Evolutionary conservation across 2,888 invertebrate genomes (phyloP).

Genomic region (Callyntrura guangdongensis): DNA sequence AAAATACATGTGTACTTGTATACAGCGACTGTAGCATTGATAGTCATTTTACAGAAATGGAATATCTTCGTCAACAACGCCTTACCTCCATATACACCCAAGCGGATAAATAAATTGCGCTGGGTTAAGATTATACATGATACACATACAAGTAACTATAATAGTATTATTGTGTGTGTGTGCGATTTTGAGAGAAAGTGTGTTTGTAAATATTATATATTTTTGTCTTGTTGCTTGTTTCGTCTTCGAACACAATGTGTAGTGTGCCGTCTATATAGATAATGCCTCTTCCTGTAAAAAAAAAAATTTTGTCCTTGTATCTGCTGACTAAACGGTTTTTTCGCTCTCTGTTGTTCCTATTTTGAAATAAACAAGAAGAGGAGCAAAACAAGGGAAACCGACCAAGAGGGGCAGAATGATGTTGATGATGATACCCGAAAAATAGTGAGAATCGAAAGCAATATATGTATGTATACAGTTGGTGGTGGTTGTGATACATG

Average conservation of each 20-base stretch:
- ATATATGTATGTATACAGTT: background rate
- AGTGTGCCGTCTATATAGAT: background rate
- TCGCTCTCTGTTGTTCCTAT: background rate
- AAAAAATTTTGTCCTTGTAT: slow-evolving; percentile 26
- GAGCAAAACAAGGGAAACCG: background rate
- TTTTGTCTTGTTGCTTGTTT: slow-evolving; percentile 34
- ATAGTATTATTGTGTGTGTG: slow-evolving; percentile 23
- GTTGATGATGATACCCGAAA: background rate
- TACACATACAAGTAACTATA: background rate
- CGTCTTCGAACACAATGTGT: background rate
- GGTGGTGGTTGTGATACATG: background rate
- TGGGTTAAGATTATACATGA: background rate
- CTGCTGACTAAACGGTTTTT: slow-evolving; percentile 51
- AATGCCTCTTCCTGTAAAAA: slow-evolving; percentile 14
- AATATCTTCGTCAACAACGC: no score
- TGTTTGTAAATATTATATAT: slow-evolving; percentile 49
- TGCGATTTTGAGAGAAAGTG: no score
- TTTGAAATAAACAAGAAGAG: background rate
- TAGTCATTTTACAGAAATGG: no score
- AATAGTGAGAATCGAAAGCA: slow-evolving; percentile 41
- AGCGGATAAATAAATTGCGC: background rate
- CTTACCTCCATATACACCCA: background rate
- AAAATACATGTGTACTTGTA: no score
- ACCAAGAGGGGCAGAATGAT: no score
- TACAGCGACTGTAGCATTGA: no score